Percentiles rank a stretch among this genome's conserved stretches.
phyloP scores from a whole-genome alignment of 2,113 vertebrate genomes.

The Lontra canadensis region DNA sequence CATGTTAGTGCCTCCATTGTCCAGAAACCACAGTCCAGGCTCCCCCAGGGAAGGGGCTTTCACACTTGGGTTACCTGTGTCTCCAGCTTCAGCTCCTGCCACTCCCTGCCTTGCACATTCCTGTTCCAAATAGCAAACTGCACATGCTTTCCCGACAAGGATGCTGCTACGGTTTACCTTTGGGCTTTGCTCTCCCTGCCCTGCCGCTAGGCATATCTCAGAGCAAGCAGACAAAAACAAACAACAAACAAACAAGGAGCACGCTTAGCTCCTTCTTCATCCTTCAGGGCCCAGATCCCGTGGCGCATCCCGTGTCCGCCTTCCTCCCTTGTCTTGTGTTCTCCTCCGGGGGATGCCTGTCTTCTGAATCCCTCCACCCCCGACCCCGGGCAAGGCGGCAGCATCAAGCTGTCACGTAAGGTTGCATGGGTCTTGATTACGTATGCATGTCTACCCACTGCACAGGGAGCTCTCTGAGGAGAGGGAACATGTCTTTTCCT shows the following conservation, averaged over 20 bases:
- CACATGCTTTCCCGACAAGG: rapidly evolving
- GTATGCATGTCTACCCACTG: neutral
- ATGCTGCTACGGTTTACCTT: neutral
- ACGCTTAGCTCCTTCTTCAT: neutral
- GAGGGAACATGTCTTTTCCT: neutral
- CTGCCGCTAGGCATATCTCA: neutral
- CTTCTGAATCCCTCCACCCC: neutral
- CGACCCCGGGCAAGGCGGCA: neutral
- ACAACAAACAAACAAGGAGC: neutral
- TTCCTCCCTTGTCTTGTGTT: too few species aligned
- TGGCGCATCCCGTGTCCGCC: neutral
- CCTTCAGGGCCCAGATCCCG: too few species aligned
- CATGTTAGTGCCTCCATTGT: neutral
- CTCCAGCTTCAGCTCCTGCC: neutral
- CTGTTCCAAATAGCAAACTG: neutral
- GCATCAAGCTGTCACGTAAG: neutral
- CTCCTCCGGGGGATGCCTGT: neutral
- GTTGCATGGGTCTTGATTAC: neutral
- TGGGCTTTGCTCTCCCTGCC: neutral
- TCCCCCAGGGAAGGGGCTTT: neutral
- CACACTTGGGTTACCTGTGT: neutral
- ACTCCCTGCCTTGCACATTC: neutral
- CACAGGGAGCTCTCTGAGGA: neutral
- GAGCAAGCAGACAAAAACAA: neutral
- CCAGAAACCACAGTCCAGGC: neutral